A percentile compares a stretch with the other conserved stretches of the same genome.
Evolutionary conservation across 2,888 invertebrate species (phyloP).

Genomic region (Caenorhabditis afra): DNA sequence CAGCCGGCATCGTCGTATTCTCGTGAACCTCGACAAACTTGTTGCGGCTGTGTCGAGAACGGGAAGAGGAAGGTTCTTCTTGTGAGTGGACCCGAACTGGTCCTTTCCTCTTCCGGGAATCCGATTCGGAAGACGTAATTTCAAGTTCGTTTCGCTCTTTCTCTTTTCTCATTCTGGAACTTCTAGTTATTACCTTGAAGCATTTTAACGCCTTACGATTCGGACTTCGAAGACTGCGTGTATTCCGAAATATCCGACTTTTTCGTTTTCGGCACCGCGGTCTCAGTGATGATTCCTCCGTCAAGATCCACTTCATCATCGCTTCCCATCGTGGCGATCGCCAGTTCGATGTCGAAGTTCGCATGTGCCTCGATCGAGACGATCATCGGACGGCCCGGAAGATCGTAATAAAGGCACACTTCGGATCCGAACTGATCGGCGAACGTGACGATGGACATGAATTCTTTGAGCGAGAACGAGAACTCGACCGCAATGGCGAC

Average conservation of each 20-base stretch:
- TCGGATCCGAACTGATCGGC: constrained; percentile 53
- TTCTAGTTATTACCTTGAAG: no score
- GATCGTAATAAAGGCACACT: constrained; percentile 54
- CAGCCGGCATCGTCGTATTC: constrained; percentile 11
- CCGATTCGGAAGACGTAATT: neutral
- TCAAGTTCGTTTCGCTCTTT: neutral
- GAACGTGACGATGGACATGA: constrained; percentile 45
- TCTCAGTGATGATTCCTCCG: constrained; percentile 30
- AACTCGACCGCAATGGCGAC: constrained; percentile 35
- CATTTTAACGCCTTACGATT: no score
- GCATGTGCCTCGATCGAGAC: constrained; percentile 51
- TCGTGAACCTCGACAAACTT: constrained; percentile 6
- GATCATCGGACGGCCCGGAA: constrained; percentile 43
- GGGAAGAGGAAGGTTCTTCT: neutral
- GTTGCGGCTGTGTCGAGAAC: constrained; percentile 17
- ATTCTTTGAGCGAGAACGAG: constrained; percentile 47
- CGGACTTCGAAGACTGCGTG: neutral
- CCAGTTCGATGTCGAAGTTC: constrained; percentile 50
- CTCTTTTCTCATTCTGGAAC: no score
- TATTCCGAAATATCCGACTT: constrained; percentile 1
- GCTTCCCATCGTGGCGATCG: constrained; percentile 36
- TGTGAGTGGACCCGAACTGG: neutral
- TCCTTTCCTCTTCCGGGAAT: constrained; percentile 8
- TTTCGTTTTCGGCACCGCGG: no score
- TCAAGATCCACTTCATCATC: constrained; percentile 57